phyloP scores from a whole-genome alignment of 1,140 invertebrate genomes.

The Rhagoletis pomonella region DNA sequence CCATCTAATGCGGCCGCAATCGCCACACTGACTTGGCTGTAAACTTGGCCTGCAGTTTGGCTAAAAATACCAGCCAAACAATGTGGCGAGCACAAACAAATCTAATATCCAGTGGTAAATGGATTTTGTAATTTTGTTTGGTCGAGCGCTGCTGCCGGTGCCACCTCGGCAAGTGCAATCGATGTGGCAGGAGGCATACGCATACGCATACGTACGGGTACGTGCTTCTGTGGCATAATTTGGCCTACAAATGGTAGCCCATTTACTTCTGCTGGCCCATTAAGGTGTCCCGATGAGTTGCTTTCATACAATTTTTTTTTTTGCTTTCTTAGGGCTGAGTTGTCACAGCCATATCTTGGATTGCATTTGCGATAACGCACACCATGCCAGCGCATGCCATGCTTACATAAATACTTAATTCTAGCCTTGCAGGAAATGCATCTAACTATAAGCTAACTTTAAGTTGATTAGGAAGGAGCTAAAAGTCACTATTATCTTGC shows the following conservation, averaged over 20 bases:
- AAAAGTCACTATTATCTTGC: too few relatives aligned
- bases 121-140: slow-evolving; percentile 12
- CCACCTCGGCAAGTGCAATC: not conserved
- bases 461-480: too few relatives aligned
- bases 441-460: too few relatives aligned
- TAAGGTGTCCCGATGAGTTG: slow-evolving; percentile 61
- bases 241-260: slow-evolving; percentile 61
- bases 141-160: not conserved
- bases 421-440: too few relatives aligned
- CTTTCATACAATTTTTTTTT: not conserved
- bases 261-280: slow-evolving; percentile 65
- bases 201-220: not conserved
- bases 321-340: not conserved
- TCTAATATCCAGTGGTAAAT: not conserved
- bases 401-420: too few relatives aligned
- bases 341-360: not conserved
- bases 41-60: slow-evolving; percentile 44
- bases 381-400: too few relatives aligned
- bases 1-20: slow-evolving; percentile 44
- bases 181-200: not conserved
- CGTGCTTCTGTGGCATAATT: slow-evolving; percentile 59
- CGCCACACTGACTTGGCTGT: not conserved
- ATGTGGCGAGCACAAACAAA: slow-evolving; percentile 22
- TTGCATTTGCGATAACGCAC: not conserved
- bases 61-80: slow-evolving; percentile 33